Base-by-base conservation (phyloP, 2,888 invertebrate species). In the Copidosoma aretas region DNA sequence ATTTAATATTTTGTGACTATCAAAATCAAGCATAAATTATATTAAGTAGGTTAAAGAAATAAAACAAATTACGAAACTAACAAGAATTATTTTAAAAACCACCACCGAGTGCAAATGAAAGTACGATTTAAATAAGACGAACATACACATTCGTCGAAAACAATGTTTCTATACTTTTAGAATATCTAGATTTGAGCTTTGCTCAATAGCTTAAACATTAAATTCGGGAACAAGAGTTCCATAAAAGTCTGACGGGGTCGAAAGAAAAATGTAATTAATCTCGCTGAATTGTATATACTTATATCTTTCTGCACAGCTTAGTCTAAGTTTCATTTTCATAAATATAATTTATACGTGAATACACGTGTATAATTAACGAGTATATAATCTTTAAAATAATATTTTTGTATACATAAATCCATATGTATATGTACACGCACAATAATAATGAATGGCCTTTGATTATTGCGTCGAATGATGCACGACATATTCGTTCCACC, bases 381-480 rank as follows among this genome's bases (percentile, higher is more conserved):
- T 46, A 21, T 17, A 46, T 54, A 32, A 24, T 46, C 60, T 46
- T 39, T 39, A 46, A 54, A 56, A 54, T 19, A 60, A 41, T 58
- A n/a, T 46, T 3, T 46, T 4, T 46, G 43, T 46, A 46, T 41
- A 53, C 24, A 21, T 53, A 41, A 21, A 8, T 62, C 17, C 24
- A 51, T 51, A 51, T 19, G 25, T 32, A 53, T 53, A n/a, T 53
- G 41, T 8, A 70, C 72, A 72, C 57, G 59, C 63, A 74, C 61
- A 70, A 73, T 68, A 68, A 67, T 73, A 71, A 80, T 77, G 77
- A 81, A 82, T 82, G 80, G 81, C 81, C 80, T 80, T 81, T 78
- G 78, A 79, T 78, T 79, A 78, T 77, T 78, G 79, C 80, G 78
- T 79, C 78, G 80, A 80, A 76, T 78, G 76, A 76, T 78, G 78